These are phyloP conservation scores for Amazona ochrocephala DNA, from an alignment of 2,797 vertebrate species.

Conservation along the genomic window DNA sequence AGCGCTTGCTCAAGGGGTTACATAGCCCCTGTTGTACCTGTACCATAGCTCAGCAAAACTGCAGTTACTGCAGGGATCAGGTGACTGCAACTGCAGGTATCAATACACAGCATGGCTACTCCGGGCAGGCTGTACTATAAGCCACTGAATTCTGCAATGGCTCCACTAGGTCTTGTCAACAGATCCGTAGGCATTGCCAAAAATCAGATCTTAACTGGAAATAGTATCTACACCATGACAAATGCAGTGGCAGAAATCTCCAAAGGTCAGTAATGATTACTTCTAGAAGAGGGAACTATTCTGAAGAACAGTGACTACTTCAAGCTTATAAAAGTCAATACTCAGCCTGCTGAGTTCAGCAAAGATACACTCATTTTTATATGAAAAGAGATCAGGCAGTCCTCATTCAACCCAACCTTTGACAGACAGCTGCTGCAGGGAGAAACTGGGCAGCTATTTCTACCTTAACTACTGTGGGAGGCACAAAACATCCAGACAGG, in stretches of 20 bases:
- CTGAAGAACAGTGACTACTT: not conserved
- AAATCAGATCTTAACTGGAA: not conserved
- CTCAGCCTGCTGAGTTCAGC: not conserved
- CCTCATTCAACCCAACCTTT: not conserved
- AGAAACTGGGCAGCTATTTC: not conserved
- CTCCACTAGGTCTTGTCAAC: not conserved
- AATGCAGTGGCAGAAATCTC: not conserved
- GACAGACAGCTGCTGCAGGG: not conserved
- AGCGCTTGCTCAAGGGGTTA: not conserved
- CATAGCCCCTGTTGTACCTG: not conserved
- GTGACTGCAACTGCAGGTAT: not conserved
- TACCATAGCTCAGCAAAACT: not conserved
- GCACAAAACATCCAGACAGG: not conserved
- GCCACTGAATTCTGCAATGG: not conserved
- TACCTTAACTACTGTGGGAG: not conserved
- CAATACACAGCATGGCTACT: not conserved
- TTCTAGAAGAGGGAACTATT: not conserved
- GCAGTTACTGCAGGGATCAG: not conserved
- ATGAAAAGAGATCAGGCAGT: not conserved
- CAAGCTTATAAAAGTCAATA: not conserved
- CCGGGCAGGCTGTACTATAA: not conserved
- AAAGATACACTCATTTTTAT: not conserved
- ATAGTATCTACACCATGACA: not conserved
- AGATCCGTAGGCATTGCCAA: not conserved
- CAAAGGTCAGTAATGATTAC: not conserved